phyloP scores from a whole-genome alignment of 2,888 invertebrate species.

The Blera fallax region DNA sequence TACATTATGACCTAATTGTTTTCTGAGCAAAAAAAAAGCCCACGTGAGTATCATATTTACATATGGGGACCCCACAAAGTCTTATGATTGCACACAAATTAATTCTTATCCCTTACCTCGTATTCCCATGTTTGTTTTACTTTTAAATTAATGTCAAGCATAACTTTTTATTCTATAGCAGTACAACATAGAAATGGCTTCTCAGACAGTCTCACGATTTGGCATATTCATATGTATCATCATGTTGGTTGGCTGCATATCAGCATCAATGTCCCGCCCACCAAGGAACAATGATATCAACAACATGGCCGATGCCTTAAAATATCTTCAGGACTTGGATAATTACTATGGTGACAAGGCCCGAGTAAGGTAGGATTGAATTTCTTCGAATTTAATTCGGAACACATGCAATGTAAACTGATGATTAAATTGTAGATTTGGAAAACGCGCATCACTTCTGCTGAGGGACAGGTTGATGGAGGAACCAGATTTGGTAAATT shows the following conservation, averaged over 20 bases:
- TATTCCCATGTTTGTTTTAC: background rate
- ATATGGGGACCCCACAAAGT: background rate
- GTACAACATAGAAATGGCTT: slow-evolving; percentile 44
- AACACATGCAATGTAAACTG: background rate
- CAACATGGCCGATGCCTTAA: slow-evolving; percentile 86
- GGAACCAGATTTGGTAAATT: slow-evolving; percentile 75
- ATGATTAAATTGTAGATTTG: slow-evolving; percentile 76
- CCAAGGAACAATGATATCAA: slow-evolving; percentile 83
- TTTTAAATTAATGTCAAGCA: background rate
- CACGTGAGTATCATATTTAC: background rate
- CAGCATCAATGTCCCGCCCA: slow-evolving; percentile 79
- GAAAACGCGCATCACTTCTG: slow-evolving; percentile 78
- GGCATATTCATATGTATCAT: slow-evolving; percentile 69
- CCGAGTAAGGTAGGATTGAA: slow-evolving; percentile 84
- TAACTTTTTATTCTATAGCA: background rate
- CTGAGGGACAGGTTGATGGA: slow-evolving; percentile 77
- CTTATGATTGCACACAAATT: background rate
- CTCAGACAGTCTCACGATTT: slow-evolving; percentile 60
- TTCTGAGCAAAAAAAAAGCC: too few relatives aligned
- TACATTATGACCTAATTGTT: background rate
- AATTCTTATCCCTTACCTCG: background rate
- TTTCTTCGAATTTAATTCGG: background rate
- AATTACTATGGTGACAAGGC: slow-evolving; percentile 86
- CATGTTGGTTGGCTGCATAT: slow-evolving; percentile 66
- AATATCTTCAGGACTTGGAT: slow-evolving; percentile 86